Percentiles rank a stretch among this genome's conserved stretches.
phyloP scores from a whole-genome alignment of 2,113 vertebrate species.

The Pungitius pungitius region DNA sequence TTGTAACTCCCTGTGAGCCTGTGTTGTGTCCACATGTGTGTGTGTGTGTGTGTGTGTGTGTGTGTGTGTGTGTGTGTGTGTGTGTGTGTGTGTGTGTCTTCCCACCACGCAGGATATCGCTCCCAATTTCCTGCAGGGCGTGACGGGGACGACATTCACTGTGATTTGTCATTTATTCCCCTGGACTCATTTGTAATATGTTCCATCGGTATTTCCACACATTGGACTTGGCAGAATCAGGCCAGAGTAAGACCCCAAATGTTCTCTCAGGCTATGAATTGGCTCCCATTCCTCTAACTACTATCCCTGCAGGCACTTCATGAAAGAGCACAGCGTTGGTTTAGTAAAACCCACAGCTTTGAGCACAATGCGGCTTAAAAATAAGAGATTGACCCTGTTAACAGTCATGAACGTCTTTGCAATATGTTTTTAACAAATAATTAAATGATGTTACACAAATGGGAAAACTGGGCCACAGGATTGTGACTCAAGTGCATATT shows the following conservation, averaged over 20 bases:
- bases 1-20: background rate
- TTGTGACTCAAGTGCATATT: background rate
- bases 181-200: slow-evolving; percentile 56
- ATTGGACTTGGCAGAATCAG: slow-evolving; percentile 74
- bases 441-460: slow-evolving; percentile 3
- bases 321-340: slow-evolving; percentile 36
- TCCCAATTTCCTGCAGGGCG: slow-evolving; percentile 20
- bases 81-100: background rate
- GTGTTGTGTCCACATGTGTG: background rate
- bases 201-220: slow-evolving; percentile 52
- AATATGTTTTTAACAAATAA: slow-evolving; percentile 21
- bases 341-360: slow-evolving; percentile 32
- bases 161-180: slow-evolving; percentile 54
- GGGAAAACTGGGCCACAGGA: background rate
- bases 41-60: background rate
- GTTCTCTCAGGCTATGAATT: slow-evolving; percentile 54
- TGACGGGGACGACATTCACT: slow-evolving; percentile 36
- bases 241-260: slow-evolving; percentile 56
- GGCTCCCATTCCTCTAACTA: slow-evolving; percentile 54
- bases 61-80: background rate
- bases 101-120: background rate
- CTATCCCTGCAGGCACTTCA: slow-evolving; percentile 41
- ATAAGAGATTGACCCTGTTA: background rate
- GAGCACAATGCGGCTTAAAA: slow-evolving; percentile 31
- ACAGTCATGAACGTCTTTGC: background rate